Conservation (phyloP, 2,888 invertebrate genomes). For the Polia nebulosa region DNA sequence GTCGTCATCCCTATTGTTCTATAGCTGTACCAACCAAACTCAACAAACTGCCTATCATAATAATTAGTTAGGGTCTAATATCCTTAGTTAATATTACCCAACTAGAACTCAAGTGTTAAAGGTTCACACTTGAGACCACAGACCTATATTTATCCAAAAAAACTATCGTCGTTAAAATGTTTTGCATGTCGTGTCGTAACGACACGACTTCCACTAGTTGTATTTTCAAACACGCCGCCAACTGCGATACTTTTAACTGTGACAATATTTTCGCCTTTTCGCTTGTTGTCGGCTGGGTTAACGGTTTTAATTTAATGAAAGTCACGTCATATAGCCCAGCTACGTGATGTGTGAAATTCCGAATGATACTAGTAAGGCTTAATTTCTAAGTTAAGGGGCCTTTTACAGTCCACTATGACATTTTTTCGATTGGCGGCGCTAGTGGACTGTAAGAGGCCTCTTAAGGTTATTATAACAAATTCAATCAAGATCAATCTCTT, state of each 20-base stretch:
- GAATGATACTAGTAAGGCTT: neutral
- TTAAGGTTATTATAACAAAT: too few species aligned
- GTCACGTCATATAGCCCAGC: neutral
- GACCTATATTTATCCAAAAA: neutral
- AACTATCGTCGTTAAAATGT: slow-evolving; percentile 34
- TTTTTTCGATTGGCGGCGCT: too few species aligned
- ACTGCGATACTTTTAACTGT: slow-evolving; percentile 28
- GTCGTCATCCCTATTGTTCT: too few species aligned
- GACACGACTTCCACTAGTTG: slow-evolving; percentile 25
- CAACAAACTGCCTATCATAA: neutral
- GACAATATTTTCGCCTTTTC: slow-evolving; percentile 29
- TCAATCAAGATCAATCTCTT: too few species aligned
- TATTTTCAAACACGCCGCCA: slow-evolving; percentile 38
- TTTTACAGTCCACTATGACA: too few species aligned
- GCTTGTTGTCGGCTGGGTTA: slow-evolving; percentile 27
- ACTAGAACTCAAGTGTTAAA: neutral
- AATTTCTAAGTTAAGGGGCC: neutral
- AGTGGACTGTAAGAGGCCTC: too few species aligned
- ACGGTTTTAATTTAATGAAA: slow-evolving; percentile 35
- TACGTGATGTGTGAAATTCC: neutral
- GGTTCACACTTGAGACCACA: too few species aligned
- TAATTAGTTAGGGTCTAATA: neutral
- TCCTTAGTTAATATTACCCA: neutral
- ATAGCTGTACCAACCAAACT: neutral
- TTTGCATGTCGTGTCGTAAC: slow-evolving; percentile 27